Evolutionary conservation across 2,888 invertebrate genomes (phyloP).

Genomic region (Dendrolimus houi): DNA sequence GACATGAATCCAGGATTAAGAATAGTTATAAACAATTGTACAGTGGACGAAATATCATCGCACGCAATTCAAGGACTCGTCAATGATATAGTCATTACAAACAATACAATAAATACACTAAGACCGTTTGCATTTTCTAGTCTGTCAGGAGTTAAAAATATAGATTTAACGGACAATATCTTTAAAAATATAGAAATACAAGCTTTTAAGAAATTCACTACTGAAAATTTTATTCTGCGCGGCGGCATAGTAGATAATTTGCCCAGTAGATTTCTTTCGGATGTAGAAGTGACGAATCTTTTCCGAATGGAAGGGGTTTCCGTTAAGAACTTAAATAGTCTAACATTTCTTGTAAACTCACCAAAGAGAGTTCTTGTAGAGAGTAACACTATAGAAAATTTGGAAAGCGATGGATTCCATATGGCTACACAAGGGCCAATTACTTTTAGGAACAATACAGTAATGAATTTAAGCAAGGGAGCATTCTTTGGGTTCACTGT

Average conservation of each 20-base stretch:
- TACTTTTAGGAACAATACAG: slow-evolving; percentile 80
- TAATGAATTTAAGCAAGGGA: slow-evolving; percentile 73
- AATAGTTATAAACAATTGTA: slow-evolving; percentile 65
- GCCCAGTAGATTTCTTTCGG: slow-evolving; percentile 84
- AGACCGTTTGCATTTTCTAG: slow-evolving; percentile 86
- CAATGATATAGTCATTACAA: slow-evolving; percentile 79
- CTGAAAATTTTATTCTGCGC: slow-evolving; percentile 78
- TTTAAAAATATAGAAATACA: slow-evolving; percentile 80
- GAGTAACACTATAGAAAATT: slow-evolving; percentile 72
- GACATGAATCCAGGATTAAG: slow-evolving; percentile 79
- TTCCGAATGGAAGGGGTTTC: slow-evolving; percentile 80
- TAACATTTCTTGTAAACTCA: slow-evolving; percentile 81
- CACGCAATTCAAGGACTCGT: slow-evolving; percentile 84
- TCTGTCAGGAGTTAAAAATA: slow-evolving; percentile 78
- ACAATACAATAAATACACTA: slow-evolving; percentile 77
- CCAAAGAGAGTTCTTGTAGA: slow-evolving; percentile 79
- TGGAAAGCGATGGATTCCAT: slow-evolving; percentile 81
- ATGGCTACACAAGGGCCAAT: slow-evolving; percentile 78
- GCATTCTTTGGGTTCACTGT: slow-evolving; percentile 78
- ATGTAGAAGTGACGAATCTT: slow-evolving; percentile 81
- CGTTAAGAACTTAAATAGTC: slow-evolving; percentile 79
- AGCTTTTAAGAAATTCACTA: slow-evolving; percentile 87
- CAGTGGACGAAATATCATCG: slow-evolving; percentile 72
- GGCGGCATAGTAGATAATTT: slow-evolving; percentile 77
- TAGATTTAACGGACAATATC: slow-evolving; percentile 78